A percentile compares a stretch with the other conserved stretches of the same genome.
Conservation (phyloP, 2,888 invertebrate species). For the Acanthosepion lycidas region DNA sequence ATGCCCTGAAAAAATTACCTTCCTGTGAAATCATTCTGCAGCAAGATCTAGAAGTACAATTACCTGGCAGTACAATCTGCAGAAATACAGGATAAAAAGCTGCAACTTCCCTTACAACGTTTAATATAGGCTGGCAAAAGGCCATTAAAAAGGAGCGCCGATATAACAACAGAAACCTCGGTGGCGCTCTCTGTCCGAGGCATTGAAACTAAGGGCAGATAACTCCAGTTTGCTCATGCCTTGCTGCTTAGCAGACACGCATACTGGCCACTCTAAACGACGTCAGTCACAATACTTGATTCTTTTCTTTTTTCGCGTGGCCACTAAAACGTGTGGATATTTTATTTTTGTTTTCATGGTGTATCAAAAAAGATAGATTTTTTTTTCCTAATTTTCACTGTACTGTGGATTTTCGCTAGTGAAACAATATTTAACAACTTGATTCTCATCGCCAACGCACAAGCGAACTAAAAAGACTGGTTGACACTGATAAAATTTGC, state of each 20-base stretch:
- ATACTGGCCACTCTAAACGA: background rate
- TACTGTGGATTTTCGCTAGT: background rate
- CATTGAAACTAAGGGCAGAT: background rate
- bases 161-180: background rate
- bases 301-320: background rate
- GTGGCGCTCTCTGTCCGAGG: no score
- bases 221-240: background rate
- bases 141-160: no score
- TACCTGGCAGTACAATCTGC: no score
- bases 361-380: background rate
- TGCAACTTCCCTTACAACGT: no score
- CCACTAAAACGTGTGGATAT: background rate
- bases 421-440: background rate
- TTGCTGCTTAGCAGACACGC: background rate
- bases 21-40: no score
- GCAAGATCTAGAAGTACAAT: no score
- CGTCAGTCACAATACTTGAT: background rate
- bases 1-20: no score
- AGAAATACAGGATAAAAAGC: no score
- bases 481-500: background rate
- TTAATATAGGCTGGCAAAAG: no score
- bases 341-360: background rate
- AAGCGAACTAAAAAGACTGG: background rate
- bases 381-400: background rate
- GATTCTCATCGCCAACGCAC: background rate